Conservation (phyloP, 2,797 vertebrate species). For the Tokudaia tokunoshimensis region DNA sequence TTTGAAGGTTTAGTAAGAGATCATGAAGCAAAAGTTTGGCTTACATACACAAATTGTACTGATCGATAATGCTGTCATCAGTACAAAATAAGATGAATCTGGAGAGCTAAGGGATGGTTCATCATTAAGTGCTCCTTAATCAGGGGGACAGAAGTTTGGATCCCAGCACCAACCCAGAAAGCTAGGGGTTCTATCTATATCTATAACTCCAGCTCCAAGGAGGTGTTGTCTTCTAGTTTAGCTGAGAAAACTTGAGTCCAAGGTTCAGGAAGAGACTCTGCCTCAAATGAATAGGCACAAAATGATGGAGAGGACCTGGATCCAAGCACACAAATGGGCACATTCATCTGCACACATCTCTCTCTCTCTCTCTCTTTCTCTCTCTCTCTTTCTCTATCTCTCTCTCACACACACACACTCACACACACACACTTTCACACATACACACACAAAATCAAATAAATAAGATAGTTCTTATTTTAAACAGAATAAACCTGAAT, state of each 20-base stretch:
- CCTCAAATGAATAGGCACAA: background rate
- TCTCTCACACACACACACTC: no score
- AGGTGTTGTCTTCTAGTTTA: background rate
- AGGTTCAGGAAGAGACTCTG: background rate
- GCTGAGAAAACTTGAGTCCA: background rate
- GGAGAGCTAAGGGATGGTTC: background rate
- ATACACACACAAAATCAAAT: background rate
- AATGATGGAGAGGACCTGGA: background rate
- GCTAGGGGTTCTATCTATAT: background rate
- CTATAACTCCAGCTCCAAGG: background rate
- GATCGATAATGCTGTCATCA: background rate
- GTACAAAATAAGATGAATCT: background rate
- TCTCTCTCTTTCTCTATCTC: background rate
- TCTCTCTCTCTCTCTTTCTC: background rate
- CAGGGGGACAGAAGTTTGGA: background rate
- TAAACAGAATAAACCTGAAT: conserved; percentile 15
- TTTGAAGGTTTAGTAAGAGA: conserved; percentile 30
- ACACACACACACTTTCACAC: background rate
- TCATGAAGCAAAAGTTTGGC: background rate
- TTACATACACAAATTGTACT: background rate
- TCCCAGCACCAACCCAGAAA: background rate
- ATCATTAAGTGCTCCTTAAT: background rate
- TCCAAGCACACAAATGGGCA: background rate
- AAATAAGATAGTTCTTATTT: background rate
- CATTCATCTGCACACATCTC: background rate